These are phyloP conservation scores for Sylvilagus floridanus DNA, from an alignment of 2,797 vertebrate genomes.

Conservation along the genomic window DNA sequence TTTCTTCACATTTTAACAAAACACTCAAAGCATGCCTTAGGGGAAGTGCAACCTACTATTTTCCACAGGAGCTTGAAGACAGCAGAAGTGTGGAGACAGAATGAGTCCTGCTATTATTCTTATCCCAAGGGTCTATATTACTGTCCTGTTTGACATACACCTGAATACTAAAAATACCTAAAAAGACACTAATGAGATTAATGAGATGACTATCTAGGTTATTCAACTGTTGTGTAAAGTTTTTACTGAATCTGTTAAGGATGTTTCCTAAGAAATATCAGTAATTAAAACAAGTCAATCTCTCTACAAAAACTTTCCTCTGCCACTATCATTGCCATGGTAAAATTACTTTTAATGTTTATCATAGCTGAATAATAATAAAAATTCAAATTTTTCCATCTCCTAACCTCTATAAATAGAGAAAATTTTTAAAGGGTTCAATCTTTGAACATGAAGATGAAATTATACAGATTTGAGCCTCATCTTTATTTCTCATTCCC, in stretches of 20 bases:
- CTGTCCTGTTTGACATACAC: neutral
- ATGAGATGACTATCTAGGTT: conserved; percentile 40
- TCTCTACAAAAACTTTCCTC: conserved; percentile 24
- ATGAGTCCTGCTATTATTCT: neutral
- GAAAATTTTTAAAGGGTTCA: conserved; percentile 37
- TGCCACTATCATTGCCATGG: neutral
- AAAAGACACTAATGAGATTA: conserved; percentile 32
- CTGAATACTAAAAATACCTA: conserved; percentile 41
- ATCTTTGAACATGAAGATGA: conserved; percentile 65
- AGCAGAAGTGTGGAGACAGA: neutral
- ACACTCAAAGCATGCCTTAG: neutral
- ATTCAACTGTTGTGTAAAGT: conserved; percentile 62
- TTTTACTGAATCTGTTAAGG: conserved; percentile 55
- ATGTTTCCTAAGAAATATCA: conserved; percentile 48
- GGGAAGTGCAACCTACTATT: neutral
- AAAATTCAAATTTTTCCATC: neutral
- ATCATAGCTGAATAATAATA: neutral
- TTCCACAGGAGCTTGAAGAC: neutral
- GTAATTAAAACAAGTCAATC: conserved; percentile 61
- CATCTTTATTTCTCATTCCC: conserved; percentile 38
- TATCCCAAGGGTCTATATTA: neutral
- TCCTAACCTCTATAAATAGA: neutral
- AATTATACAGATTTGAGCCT: neutral
- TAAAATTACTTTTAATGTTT: neutral
- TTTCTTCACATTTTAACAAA: neutral